phyloP scores from a whole-genome alignment of 2,113 vertebrate species.

The Sardina pilchardus region DNA sequence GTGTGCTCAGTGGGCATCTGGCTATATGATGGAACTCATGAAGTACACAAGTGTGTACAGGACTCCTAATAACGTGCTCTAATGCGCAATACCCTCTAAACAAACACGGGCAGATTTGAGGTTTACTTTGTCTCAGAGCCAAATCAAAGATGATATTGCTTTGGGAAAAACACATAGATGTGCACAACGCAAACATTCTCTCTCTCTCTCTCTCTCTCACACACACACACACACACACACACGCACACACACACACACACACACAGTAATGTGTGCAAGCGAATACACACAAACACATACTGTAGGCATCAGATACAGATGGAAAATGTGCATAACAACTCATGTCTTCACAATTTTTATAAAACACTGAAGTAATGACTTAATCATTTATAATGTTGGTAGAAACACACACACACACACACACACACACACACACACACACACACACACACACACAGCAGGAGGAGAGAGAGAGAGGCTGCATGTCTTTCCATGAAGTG shows the following conservation, averaged over 20 bases:
- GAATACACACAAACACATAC: background rate
- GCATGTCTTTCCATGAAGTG: background rate
- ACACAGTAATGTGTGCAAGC: background rate
- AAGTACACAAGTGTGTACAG: background rate
- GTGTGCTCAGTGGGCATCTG: background rate
- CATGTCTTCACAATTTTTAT: background rate
- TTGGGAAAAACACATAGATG: background rate
- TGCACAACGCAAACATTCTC: background rate
- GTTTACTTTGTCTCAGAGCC: background rate
- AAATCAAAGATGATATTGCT: background rate
- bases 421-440: background rate
- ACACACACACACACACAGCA: background rate
- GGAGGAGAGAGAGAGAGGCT: background rate
- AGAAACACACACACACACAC: background rate
- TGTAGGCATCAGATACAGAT: background rate
- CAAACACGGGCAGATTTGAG: background rate
- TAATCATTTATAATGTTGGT: too few relatives aligned
- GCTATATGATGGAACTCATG: background rate
- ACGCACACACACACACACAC: background rate
- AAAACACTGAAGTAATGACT: background rate
- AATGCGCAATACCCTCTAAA: background rate
- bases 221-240: background rate
- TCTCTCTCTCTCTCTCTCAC: background rate
- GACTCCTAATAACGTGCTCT: background rate
- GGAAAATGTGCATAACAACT: background rate